Conservation (phyloP, 2,113 vertebrate species). For the Peucedramus taeniatus region DNA sequence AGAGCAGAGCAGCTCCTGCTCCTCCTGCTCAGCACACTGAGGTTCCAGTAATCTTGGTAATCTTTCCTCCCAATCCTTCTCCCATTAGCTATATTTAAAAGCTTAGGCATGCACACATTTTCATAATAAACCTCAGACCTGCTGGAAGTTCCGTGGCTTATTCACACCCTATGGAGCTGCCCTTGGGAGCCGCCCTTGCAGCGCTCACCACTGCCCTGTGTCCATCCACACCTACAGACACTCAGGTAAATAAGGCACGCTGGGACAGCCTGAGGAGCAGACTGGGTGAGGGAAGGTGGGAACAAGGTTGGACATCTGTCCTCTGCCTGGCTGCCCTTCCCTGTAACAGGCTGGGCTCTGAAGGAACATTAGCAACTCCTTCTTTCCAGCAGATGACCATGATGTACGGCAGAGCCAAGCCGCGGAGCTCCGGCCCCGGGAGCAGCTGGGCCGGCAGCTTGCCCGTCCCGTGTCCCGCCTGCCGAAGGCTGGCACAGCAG, state of each 20-base stretch:
- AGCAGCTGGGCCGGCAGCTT: neutral
- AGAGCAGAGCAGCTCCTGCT: neutral
- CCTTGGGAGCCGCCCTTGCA: neutral
- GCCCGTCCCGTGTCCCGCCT: accelerated
- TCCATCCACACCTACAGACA: accelerated
- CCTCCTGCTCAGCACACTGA: neutral
- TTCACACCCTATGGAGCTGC: neutral
- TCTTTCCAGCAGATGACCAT: neutral
- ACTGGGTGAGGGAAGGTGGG: neutral
- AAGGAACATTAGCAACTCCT: neutral
- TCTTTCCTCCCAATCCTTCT: neutral
- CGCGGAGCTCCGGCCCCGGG: accelerated
- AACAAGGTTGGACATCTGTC: neutral
- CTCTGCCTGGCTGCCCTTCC: neutral
- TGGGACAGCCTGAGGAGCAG: neutral
- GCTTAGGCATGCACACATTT: conserved; percentile 16
- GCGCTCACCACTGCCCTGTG: accelerated
- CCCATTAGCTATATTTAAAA: conserved; percentile 17
- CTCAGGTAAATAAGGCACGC: neutral
- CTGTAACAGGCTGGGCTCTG: conserved; percentile 4
- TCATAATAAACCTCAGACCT: conserved; percentile 21
- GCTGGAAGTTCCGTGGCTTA: neutral
- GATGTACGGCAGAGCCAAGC: neutral
- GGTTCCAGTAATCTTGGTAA: neutral
- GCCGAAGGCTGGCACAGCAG: neutral